Percentiles rank a stretch among this genome's conserved stretches.
phyloP scores from a whole-genome alignment of 1,140 invertebrate species.

The Euwallacea similis region DNA sequence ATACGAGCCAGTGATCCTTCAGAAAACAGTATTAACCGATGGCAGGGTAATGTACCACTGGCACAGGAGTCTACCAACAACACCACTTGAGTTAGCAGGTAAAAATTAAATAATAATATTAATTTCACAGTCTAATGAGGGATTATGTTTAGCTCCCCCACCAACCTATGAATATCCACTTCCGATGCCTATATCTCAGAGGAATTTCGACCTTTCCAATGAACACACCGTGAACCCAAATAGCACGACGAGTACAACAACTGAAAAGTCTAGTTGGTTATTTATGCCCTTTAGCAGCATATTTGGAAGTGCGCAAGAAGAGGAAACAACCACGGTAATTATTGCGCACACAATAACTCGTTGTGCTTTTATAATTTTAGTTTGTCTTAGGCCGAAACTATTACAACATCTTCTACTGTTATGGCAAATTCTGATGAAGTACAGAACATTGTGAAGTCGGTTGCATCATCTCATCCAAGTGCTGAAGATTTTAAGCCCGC shows the following conservation, averaged over 20 bases:
- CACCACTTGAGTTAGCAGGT: conserved; percentile 33
- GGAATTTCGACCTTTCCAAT: background rate
- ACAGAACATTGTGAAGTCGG: no score
- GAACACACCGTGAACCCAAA: background rate
- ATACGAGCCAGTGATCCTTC: conserved; percentile 47
- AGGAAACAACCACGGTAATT: conserved; percentile 29
- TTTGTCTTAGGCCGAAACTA: background rate
- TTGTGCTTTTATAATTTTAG: background rate
- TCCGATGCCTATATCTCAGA: conserved; percentile 6
- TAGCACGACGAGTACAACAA: conserved; percentile 26
- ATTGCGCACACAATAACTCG: background rate
- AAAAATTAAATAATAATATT: background rate
- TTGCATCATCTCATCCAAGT: background rate
- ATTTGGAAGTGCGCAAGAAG: conserved; percentile 27
- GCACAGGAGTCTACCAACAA: conserved; percentile 45
- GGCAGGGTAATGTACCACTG: conserved; percentile 46
- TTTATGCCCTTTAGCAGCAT: conserved; percentile 32
- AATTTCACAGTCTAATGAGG: no score
- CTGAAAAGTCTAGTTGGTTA: conserved; percentile 31
- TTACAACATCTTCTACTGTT: background rate
- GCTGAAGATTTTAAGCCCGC: background rate
- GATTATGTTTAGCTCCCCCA: background rate
- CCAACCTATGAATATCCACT: conserved; percentile 6
- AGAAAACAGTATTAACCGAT: conserved; percentile 47
- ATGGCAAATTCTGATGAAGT: background rate